Base-by-base conservation (phyloP, 2,888 invertebrate species). In the Diplazon laetatorius region DNA sequence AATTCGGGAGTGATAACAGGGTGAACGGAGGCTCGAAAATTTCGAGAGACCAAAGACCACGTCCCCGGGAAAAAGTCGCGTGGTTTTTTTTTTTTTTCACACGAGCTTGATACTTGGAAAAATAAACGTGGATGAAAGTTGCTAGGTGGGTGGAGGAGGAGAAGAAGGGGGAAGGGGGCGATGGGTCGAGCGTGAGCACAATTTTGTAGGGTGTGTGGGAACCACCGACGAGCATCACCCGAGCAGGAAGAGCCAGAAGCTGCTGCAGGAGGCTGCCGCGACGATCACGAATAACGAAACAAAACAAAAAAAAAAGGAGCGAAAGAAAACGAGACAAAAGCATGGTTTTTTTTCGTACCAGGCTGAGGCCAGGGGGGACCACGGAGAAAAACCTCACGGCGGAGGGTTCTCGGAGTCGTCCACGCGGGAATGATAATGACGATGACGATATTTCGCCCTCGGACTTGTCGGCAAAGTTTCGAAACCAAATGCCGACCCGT, bases 381-480 rank as follows among this genome's bases (percentile, higher is more conserved):
- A n/a, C n/a, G n/a, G n/a, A n/a, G n/a, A n/a, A n/a, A n/a, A n/a
- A n/a, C n/a, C n/a, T n/a, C n/a, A n/a, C n/a, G n/a, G n/a, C n/a
- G n/a, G n/a, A n/a, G n/a, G n/a, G n/a, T n/a, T n/a, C n/a, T n/a
- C n/a, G 18, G 69, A 55, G 48, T 66, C 65, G 69, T n/a, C n/a
- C 62, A 63, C 76, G 80, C 74, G 80, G 75, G 76, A 81, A 81
- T 81, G 82, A 82, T 82, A 82, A 82, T 80, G 82, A 63, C 79
- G 75, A 80, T 76, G 80, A 81, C 71, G 74, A 81, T 82, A 82
- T 80, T n/a, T 78, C 80, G 74, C 70, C 59, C 79, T 50, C n/a
- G 80, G 81, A 81, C 78, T 78, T 81, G 81, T 81, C 72, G n/a
- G n/a, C n/a, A n/a, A n/a, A n/a, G n/a, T n/a, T n/a, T n/a, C n/a